Evolutionary conservation across 2,113 vertebrate species (phyloP), one percentile per base, ranked within the genome.

Genomic region (Zosterops pallidus): DNA sequence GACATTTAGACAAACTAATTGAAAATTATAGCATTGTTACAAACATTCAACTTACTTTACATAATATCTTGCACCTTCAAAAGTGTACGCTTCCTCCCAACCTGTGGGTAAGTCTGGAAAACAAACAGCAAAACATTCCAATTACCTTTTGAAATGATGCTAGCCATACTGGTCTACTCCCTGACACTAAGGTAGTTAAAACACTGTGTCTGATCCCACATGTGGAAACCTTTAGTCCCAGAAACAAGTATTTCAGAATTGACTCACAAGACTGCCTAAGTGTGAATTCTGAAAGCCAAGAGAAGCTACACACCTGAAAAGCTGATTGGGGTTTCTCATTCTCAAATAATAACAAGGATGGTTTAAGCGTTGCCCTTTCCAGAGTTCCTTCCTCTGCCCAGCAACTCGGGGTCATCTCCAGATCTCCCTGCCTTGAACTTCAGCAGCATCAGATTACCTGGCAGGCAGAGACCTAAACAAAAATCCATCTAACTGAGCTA

Each of bases 21-120:
- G 46, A 79, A 95, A 89, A 90, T 75, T 25, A 76, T 0, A 88
- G 37, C 20, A 92, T 67, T 79, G 55, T 50, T 81, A 68, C 35
- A 78, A 91, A 75, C 14, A 31, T 63, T 64, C 69, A 57, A 98
- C 99, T 99, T 98, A 99, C 99, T 99, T 99, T 97, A 99, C 99
- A 97, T 99, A 99, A 90, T 99, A 99, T 92, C 99, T 98, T 69
- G 99, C 99, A 91, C 99, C 99, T 97, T 99, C 99, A 89, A 99
- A 99, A 52, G 99, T 99, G 90, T 98, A 99, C 35, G 99, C 99
- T 98, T 99, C 99, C 95, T 99, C 99, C 99, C 99, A 99, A 87
- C 99, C 99, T 29, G 98, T 99, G 56, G 99, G 99, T 96, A 99
- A 98, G 97, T 99, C 99, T 99, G 97, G 47, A 96, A 98, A 96